Evolutionary conservation across 2,888 invertebrate genomes (phyloP).

Genomic region (Limnephilus lunatus): DNA sequence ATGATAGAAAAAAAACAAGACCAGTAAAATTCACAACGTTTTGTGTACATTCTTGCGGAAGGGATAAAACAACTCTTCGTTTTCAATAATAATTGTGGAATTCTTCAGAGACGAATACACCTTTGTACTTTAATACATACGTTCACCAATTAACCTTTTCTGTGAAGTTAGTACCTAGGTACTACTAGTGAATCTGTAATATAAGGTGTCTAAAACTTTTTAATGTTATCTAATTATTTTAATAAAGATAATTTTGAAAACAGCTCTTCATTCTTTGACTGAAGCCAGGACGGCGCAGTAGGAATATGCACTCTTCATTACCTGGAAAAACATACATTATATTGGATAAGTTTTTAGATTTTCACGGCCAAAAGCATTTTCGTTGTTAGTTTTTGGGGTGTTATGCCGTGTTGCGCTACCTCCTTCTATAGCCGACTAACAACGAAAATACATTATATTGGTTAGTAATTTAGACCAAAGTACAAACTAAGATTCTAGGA

Average conservation of each 20-base stretch:
- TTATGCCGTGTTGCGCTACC: too few species aligned
- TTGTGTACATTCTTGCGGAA: neutral
- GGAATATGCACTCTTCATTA: slow-evolving; percentile 50
- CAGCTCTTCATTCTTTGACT: slow-evolving; percentile 29
- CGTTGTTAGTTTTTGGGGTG: too few species aligned
- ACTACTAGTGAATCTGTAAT: neutral
- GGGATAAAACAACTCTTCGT: neutral
- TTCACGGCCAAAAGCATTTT: too few species aligned
- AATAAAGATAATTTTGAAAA: neutral
- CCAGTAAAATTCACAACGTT: neutral
- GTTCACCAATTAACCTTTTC: too few species aligned
- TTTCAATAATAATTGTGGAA: too few species aligned
- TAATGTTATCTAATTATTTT: neutral
- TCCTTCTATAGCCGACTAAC: too few species aligned
- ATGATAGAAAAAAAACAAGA: neutral
- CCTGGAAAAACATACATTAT: slow-evolving; percentile 19
- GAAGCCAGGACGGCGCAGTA: slow-evolving; percentile 47
- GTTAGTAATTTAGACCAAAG: neutral
- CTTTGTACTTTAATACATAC: too few species aligned
- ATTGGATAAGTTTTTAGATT: too few species aligned
- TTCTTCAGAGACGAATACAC: too few species aligned
- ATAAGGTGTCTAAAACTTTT: neutral
- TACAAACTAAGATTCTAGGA: neutral
- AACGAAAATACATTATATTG: too few species aligned
- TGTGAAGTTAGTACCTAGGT: too few species aligned